phyloP scores from a whole-genome alignment of 2,113 vertebrate genomes.

The Heterocephalus glaber region DNA sequence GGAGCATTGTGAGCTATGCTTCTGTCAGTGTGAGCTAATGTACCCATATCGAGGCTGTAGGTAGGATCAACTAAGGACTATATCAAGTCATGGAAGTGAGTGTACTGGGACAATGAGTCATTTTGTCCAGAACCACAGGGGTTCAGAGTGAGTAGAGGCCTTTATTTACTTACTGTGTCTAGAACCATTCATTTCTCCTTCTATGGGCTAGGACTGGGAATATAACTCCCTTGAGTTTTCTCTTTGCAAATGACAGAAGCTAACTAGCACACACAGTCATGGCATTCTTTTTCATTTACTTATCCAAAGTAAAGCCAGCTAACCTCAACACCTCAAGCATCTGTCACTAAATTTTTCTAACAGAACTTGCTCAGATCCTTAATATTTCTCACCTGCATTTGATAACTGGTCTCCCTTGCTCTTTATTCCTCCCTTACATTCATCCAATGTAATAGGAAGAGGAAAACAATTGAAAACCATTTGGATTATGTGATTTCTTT shows the following conservation, averaged over 20 bases:
- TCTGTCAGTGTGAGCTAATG: not conserved
- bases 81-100: not conserved
- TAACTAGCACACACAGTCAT: not conserved
- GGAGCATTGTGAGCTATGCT: not conserved
- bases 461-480: not conserved
- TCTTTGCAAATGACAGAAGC: not conserved
- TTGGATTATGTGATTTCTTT: not conserved
- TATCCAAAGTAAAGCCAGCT: not conserved
- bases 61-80: not conserved
- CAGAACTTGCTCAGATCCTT: not conserved
- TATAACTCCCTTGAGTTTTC: not conserved
- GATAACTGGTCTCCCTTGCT: not conserved
- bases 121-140: not conserved
- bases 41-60: not conserved
- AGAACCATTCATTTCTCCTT: conserved; percentile 15
- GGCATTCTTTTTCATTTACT: not conserved
- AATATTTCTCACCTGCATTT: not conserved
- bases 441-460: not conserved
- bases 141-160: not conserved
- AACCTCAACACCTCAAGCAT: not conserved
- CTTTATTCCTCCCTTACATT: not conserved
- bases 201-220: not conserved
- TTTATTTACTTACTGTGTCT: not conserved
- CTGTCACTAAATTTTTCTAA: not conserved
- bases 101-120: not conserved